Percentiles rank a stretch among this genome's conserved stretches.
phyloP scores from a whole-genome alignment of 2,888 invertebrate genomes.

The Gastracanthus pulcherrimus region DNA sequence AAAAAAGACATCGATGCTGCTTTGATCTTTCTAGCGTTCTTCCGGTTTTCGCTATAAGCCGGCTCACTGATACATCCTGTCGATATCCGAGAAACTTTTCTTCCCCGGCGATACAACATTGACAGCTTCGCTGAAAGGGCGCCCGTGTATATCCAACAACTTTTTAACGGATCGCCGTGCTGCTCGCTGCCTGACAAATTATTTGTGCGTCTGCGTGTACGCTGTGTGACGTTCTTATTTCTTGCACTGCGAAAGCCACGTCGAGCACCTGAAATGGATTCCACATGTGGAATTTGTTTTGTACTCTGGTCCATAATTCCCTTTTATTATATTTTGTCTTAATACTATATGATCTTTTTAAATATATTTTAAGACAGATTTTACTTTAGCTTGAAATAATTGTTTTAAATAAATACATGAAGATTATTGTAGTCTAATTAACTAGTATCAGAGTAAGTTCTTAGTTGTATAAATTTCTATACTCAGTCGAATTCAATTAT shows the following conservation, averaged over 20 bases:
- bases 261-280: neutral
- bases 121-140: constrained; percentile 36
- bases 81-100: constrained; percentile 43
- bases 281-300: neutral
- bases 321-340: no score
- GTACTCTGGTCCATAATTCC: no score
- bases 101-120: neutral
- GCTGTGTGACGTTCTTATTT: neutral
- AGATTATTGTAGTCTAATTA: no score
- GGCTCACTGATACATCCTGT: neutral
- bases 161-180: constrained; percentile 31
- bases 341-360: no score
- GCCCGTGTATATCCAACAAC: neutral
- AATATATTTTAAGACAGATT: no score
- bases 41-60: neutral
- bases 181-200: constrained; percentile 1
- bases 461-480: no score
- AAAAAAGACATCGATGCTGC: neutral
- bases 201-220: neutral
- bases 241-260: neutral
- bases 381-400: no score
- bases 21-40: constrained; percentile 17
- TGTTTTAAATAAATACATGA: no score
- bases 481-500: no score
- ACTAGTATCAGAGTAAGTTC: no score